Conservation (phyloP, 64 coral and sea anemone species). For the Anthopleura sola region DNA sequence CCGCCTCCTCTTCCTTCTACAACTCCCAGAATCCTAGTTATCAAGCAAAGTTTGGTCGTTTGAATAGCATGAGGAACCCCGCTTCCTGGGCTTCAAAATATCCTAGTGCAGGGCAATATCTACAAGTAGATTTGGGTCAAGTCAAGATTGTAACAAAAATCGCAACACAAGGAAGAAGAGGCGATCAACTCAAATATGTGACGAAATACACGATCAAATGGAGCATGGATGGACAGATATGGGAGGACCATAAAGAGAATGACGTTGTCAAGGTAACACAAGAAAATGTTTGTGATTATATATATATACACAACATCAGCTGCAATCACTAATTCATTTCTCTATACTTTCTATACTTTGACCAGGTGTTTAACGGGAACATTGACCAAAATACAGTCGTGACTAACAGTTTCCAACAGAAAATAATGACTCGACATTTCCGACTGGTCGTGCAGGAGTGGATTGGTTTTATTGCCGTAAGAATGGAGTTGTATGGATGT, state of each 20-base stretch:
- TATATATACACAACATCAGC: too few species aligned
- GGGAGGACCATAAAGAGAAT: constrained; percentile 1
- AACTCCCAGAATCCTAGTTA: too few species aligned
- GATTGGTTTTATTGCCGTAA: background rate
- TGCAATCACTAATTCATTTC: too few species aligned
- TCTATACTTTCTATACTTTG: background rate
- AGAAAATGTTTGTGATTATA: too few species aligned
- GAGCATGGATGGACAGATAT: too few species aligned
- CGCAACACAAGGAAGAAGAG: too few species aligned
- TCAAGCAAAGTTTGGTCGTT: too few species aligned
- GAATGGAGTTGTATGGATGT: constrained; percentile 12
- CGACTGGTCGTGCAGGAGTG: background rate
- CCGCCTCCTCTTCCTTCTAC: background rate
- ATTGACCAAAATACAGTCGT: background rate
- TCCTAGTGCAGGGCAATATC: background rate
- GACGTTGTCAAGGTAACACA: background rate
- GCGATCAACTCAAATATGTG: too few species aligned
- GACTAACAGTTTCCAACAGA: background rate
- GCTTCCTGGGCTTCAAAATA: background rate
- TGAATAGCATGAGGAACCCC: too few species aligned
- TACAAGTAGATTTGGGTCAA: background rate
- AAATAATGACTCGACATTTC: background rate
- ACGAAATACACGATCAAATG: too few species aligned
- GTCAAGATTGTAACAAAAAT: background rate
- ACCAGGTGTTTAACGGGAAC: constrained; percentile 3